Conservation (phyloP, 2,113 vertebrate genomes). For the Melanocharis versteri region DNA sequence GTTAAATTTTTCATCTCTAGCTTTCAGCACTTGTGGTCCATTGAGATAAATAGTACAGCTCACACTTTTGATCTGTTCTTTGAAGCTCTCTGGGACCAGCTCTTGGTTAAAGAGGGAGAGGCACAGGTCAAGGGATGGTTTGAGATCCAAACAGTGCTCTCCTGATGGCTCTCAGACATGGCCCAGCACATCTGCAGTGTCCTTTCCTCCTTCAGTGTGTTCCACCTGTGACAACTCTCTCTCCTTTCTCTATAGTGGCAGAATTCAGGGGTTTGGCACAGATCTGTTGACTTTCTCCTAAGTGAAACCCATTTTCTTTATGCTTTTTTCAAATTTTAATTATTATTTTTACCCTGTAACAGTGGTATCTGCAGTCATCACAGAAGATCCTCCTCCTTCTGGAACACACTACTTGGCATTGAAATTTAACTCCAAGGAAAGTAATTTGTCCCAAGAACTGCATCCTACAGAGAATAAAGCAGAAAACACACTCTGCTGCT, state of each 20-base stretch:
- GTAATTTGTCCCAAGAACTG: constrained; percentile 26
- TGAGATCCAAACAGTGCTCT: neutral
- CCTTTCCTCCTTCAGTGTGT: neutral
- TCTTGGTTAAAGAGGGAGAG: neutral
- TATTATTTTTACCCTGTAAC: neutral
- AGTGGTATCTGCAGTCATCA: neutral
- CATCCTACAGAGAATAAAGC: constrained; percentile 26
- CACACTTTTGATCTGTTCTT: constrained; percentile 18
- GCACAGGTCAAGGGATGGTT: neutral
- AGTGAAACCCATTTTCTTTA: neutral
- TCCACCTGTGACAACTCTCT: neutral
- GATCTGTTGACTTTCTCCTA: neutral
- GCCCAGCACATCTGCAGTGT: neutral
- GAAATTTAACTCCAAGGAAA: neutral
- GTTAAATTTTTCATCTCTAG: constrained; percentile 55
- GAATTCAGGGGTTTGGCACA: neutral
- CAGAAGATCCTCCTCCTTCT: neutral
- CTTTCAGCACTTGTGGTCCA: constrained; percentile 38
- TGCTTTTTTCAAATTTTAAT: neutral
- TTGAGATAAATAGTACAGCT: constrained; percentile 28
- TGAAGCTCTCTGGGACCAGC: neutral
- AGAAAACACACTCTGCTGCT: constrained; percentile 31
- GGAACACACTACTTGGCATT: neutral
- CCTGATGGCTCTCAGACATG: neutral
- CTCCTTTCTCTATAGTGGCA: neutral